Conservation (phyloP, 2,797 vertebrate genomes). For the Buceros bicornis region DNA sequence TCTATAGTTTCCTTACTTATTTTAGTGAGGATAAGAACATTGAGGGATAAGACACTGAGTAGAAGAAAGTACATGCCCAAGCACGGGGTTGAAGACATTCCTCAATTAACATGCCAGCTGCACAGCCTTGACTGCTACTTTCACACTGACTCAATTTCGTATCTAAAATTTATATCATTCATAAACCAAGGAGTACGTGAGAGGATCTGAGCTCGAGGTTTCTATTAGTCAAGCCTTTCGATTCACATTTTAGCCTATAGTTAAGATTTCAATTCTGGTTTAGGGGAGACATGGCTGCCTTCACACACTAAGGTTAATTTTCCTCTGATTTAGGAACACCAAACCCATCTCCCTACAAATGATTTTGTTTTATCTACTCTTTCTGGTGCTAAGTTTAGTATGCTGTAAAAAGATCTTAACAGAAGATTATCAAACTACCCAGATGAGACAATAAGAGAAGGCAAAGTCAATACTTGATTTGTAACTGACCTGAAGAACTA, state of each 20-base stretch:
- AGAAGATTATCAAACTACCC: background rate
- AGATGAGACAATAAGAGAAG: background rate
- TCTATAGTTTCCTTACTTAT: background rate
- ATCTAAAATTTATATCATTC: background rate
- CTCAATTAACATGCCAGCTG: background rate
- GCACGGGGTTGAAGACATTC: background rate
- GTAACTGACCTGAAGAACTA: background rate
- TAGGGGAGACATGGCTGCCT: conserved; percentile 35
- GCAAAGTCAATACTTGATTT: background rate
- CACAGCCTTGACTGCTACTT: background rate
- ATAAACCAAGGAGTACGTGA: background rate
- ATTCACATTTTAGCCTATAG: background rate
- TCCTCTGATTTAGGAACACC: conserved; percentile 8
- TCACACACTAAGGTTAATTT: conserved; percentile 42
- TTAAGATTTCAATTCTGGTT: background rate
- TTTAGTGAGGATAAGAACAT: background rate
- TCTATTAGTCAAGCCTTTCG: conserved; percentile 17
- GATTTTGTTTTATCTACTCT: background rate
- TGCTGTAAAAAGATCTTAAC: background rate
- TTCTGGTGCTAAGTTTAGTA: background rate
- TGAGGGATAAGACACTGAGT: background rate
- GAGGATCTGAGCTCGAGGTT: background rate
- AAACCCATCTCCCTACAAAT: background rate
- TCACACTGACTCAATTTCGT: background rate
- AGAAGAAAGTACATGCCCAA: background rate